Evolutionary conservation across 1,140 invertebrate genomes (phyloP).

Genomic region (Sycophaga agraensis): DNA sequence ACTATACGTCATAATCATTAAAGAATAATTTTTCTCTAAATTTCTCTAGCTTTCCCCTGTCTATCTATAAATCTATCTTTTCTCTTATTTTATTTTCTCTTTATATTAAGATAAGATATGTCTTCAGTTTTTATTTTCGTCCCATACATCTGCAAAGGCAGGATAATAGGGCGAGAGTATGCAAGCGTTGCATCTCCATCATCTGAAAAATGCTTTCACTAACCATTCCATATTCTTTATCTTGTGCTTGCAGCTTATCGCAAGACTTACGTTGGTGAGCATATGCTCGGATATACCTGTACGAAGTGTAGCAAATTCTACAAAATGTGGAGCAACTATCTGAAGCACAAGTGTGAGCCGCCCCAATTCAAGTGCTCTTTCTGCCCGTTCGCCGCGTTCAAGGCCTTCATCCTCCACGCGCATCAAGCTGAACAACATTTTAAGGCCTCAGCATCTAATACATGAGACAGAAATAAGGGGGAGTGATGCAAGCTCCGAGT

Average conservation of each 20-base stretch:
- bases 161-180: conserved; percentile 37
- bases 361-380: conserved; percentile 55
- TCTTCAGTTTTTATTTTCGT: not conserved
- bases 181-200: conserved; percentile 40
- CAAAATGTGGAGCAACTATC: conserved; percentile 60
- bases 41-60: too few relatives aligned
- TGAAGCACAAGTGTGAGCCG: conserved; percentile 58
- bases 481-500: too few relatives aligned
- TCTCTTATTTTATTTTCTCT: not conserved
- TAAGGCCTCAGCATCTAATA: conserved; percentile 50
- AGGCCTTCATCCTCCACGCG: conserved; percentile 56
- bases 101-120: too few relatives aligned
- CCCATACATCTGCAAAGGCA: not conserved
- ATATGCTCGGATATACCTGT: conserved; percentile 57
- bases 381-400: conserved; percentile 56
- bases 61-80: too few relatives aligned
- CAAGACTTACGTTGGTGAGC: conserved; percentile 57
- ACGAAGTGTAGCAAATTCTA: conserved; percentile 59
- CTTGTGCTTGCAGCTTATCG: conserved; percentile 55
- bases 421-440: conserved; percentile 57
- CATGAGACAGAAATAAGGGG: too few relatives aligned
- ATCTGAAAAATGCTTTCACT: not conserved
- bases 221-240: conserved; percentile 33
- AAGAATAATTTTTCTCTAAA: too few relatives aligned
- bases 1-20: too few relatives aligned